Percentiles rank a stretch among this genome's conserved stretches.
Evolutionary conservation across 2,888 invertebrate species (phyloP).

Genomic region (Thecophora atra): DNA sequence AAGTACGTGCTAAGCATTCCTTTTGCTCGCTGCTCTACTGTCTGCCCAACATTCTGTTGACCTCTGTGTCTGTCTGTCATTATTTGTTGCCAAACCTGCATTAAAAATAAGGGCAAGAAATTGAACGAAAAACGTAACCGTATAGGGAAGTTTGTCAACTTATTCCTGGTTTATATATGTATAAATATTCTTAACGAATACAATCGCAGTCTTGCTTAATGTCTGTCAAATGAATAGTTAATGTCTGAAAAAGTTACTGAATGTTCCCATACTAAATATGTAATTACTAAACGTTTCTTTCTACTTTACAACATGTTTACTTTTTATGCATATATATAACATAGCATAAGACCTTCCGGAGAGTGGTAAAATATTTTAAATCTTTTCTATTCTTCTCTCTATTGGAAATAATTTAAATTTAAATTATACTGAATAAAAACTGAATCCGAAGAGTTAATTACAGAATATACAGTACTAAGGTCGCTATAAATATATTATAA

Average conservation of each 20-base stretch:
- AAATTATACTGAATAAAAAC: no score
- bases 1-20: slow-evolving; percentile 13
- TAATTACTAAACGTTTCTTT: no score
- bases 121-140: not conserved
- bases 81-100: not conserved
- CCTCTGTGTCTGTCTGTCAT: not conserved
- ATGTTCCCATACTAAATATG: not conserved
- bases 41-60: not conserved
- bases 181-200: not conserved
- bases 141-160: not conserved
- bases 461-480: no score
- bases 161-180: no score
- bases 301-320: no score
- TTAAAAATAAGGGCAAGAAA: not conserved
- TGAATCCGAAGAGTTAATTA: no score
- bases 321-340: no score
- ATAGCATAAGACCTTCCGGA: no score
- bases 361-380: no score
- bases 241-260: not conserved
- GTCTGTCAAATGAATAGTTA: slow-evolving; percentile 4
- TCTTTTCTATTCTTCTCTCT: no score
- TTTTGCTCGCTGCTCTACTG: not conserved
- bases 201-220: not conserved
- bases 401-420: no score
- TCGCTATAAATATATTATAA: no score